Percentiles rank a stretch among this genome's conserved stretches.
These are phyloP conservation scores for Loxodonta africana DNA, from an alignment of 2,113 vertebrate genomes.

Conservation along the genomic window DNA sequence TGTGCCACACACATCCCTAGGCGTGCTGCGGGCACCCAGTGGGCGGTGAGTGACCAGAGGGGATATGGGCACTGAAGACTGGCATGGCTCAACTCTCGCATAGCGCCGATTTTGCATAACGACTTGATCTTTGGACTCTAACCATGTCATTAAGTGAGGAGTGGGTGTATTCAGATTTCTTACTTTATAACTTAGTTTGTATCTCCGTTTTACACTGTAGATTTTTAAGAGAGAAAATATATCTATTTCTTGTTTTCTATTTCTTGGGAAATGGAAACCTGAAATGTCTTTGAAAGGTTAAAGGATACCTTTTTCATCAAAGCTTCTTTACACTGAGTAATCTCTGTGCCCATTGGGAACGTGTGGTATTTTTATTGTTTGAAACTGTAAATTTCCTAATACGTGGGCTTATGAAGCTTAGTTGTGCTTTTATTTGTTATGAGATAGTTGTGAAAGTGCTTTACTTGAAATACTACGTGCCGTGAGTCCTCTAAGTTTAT, in stretches of 20 bases:
- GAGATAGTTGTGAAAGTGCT: background rate
- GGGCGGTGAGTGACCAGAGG: too few species aligned
- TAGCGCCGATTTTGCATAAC: too few species aligned
- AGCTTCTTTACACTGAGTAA: background rate
- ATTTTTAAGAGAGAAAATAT: background rate
- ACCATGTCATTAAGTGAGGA: too few species aligned
- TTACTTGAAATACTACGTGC: background rate
- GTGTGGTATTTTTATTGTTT: background rate
- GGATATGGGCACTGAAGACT: too few species aligned
- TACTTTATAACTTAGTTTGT: background rate
- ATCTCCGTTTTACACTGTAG: background rate
- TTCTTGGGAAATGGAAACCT: background rate
- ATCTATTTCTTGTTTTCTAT: background rate
- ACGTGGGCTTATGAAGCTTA: background rate
- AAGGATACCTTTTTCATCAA: background rate
- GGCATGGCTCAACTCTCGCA: too few species aligned
- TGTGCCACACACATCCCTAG: too few species aligned
- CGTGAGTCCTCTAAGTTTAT: background rate
- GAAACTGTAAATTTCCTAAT: background rate
- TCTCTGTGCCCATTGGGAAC: background rate
- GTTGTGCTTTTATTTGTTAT: background rate
- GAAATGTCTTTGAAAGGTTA: background rate
- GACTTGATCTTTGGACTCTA: too few species aligned
- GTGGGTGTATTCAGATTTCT: background rate
- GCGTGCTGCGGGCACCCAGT: too few species aligned